Conservation (phyloP, 2,797 vertebrate species). For the Molossus molossus region DNA sequence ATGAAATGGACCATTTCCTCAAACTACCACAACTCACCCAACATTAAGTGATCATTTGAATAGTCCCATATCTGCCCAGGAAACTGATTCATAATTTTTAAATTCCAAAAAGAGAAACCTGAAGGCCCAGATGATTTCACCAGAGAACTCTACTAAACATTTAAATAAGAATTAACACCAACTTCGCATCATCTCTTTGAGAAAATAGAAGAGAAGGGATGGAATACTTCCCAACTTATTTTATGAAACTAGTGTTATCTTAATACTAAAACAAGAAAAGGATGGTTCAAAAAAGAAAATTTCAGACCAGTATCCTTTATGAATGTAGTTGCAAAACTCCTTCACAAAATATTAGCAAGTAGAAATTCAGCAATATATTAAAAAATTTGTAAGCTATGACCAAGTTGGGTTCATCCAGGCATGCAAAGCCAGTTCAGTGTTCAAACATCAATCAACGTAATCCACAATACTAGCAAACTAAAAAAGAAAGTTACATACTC, state of each 20-base stretch:
- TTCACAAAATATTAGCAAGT: conserved; percentile 55
- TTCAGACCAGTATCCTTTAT: neutral
- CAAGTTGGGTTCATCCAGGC: neutral
- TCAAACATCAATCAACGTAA: neutral
- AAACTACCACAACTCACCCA: neutral
- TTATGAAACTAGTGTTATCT: neutral
- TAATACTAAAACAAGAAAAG: conserved; percentile 17
- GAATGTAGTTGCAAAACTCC: neutral
- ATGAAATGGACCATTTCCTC: neutral
- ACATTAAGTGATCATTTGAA: neutral
- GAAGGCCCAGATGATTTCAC: conserved; percentile 9
- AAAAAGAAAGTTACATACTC: neutral
- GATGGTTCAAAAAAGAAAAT: neutral
- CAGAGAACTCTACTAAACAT: conserved; percentile 14
- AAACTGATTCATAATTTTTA: conserved; percentile 25
- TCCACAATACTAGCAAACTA: neutral
- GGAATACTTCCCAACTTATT: conserved; percentile 1
- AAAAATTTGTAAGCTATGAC: neutral
- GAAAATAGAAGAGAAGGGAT: neutral
- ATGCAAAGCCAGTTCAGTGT: neutral
- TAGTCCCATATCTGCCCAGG: neutral
- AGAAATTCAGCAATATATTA: conserved; percentile 22
- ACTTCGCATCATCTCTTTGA: conserved; percentile 32
- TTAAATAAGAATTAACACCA: conserved; percentile 46
- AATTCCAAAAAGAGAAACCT: neutral